Evolutionary conservation across 2,888 invertebrate genomes (phyloP).

Genomic region (Drosophila villosipedis): DNA sequence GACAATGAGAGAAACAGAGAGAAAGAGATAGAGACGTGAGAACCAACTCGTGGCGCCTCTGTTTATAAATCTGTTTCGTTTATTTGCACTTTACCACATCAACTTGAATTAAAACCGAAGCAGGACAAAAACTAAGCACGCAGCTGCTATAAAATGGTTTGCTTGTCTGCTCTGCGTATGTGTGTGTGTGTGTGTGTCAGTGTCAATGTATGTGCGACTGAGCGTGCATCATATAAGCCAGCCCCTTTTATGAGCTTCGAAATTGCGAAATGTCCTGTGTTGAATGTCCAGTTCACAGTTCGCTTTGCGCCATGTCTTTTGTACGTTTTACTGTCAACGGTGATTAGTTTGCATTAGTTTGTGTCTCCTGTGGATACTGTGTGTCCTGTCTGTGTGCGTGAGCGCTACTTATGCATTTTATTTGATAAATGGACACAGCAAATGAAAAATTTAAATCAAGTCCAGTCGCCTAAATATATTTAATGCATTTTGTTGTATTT

Average conservation of each 20-base stretch:
- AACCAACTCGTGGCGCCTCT: conserved; percentile 36
- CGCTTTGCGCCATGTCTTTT: conserved; percentile 30
- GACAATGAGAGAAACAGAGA: background rate
- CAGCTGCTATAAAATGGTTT: conserved; percentile 59
- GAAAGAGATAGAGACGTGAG: conserved; percentile 21
- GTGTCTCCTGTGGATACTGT: conserved; percentile 9
- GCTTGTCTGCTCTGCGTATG: background rate
- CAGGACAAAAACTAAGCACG: conserved; percentile 52
- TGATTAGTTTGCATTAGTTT: conserved; percentile 74
- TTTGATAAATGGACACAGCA: conserved; percentile 30
- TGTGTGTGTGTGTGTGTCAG: background rate
- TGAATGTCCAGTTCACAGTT: conserved; percentile 48
- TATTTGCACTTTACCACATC: conserved; percentile 75
- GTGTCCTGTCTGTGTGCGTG: conserved; percentile 14
- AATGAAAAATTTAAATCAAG: conserved; percentile 66
- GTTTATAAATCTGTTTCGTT: conserved; percentile 75
- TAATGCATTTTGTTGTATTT: conserved; percentile 51
- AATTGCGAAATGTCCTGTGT: conserved; percentile 36
- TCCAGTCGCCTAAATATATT: conserved; percentile 49
- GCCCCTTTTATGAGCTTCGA: conserved; percentile 51
- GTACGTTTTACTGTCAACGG: conserved; percentile 68
- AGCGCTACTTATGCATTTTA: conserved; percentile 38
- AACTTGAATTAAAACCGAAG: conserved; percentile 70
- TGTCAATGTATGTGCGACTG: background rate
- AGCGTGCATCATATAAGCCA: conserved; percentile 20